Evolutionary conservation across 2,113 vertebrate genomes (phyloP).

Genomic region (Thryonomys swinderianus): DNA sequence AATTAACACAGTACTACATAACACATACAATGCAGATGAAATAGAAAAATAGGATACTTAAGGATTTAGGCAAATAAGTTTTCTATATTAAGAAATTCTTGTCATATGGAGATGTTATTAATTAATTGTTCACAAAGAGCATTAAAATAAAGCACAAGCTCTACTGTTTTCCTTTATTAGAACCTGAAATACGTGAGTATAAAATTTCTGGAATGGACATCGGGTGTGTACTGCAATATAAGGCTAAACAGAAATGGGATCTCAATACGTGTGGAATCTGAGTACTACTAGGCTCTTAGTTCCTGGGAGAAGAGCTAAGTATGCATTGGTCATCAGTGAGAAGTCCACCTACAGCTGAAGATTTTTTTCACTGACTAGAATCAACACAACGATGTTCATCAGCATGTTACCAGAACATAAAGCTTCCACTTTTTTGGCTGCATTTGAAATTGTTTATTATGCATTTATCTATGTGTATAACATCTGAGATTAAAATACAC

Average conservation of each 20-base stretch:
- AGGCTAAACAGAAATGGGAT: not conserved
- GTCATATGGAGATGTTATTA: not conserved
- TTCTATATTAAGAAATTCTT: not conserved
- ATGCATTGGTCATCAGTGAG: not conserved
- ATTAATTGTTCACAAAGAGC: not conserved
- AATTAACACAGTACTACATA: not conserved
- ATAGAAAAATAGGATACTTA: not conserved
- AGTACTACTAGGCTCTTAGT: not conserved
- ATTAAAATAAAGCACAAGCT: not conserved
- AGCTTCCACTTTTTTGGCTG: not conserved
- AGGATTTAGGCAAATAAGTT: not conserved
- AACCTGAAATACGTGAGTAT: not conserved
- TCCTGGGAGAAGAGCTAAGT: not conserved
- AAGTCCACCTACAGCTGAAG: not conserved
- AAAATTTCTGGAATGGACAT: not conserved
- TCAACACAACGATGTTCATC: not conserved
- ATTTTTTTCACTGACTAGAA: not conserved
- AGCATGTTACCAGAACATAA: not conserved
- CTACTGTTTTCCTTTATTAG: not conserved
- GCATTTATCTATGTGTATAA: not conserved
- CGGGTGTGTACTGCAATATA: fast-evolving
- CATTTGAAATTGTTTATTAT: not conserved
- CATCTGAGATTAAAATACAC: not conserved
- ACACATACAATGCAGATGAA: not conserved
- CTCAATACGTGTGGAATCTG: no score